Evolutionary conservation across 2,113 vertebrate species (phyloP).

Genomic region (Empidonax traillii): DNA sequence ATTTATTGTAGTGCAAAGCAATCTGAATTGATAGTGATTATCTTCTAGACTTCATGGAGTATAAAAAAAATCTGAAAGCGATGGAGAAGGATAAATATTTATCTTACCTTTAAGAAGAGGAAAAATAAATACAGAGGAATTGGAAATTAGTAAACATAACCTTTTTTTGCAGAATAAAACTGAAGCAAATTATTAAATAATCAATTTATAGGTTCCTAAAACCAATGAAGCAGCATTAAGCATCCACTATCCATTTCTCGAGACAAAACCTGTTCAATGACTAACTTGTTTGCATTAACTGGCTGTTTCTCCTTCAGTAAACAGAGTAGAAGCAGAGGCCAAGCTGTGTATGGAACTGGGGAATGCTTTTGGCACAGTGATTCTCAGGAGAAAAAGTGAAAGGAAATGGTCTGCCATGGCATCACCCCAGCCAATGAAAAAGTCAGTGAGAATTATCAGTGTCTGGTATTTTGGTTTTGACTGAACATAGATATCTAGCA

Average conservation of each 20-base stretch:
- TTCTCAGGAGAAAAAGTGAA: neutral
- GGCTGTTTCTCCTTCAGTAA: neutral
- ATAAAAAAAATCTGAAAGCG: slow-evolving; percentile 12
- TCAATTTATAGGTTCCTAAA: neutral
- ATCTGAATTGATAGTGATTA: neutral
- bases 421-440: neutral
- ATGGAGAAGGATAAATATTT: slow-evolving; percentile 13
- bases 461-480: neutral
- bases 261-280: neutral
- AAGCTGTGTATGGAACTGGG: neutral
- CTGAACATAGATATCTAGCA: neutral
- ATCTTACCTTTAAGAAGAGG: neutral
- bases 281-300: neutral
- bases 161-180: neutral
- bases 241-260: neutral
- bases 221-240: neutral
- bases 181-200: neutral
- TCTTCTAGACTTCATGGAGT: neutral
- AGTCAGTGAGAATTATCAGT: neutral
- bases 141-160: neutral
- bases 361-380: neutral
- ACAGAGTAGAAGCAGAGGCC: neutral
- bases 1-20: neutral
- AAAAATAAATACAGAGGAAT: slow-evolving; percentile 15
- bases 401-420: neutral